These are phyloP conservation scores for Pangasianodon hypophthalmus DNA, from an alignment of 2,113 vertebrate genomes.

Conservation along the genomic window DNA sequence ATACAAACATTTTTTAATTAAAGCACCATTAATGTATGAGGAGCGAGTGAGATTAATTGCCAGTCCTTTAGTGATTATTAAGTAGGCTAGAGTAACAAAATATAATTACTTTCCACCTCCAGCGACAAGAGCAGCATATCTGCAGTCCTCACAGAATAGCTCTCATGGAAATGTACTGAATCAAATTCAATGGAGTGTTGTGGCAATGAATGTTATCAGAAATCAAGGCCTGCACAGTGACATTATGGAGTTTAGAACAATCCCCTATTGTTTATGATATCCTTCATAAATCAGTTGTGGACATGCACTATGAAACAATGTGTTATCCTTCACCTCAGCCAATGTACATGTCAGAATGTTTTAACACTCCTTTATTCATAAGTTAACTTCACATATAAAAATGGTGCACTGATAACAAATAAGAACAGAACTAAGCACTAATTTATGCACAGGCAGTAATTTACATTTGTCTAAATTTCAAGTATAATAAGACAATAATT, in stretches of 20 bases:
- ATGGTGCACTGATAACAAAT: background rate
- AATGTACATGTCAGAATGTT: background rate
- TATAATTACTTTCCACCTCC: slow-evolving; percentile 5
- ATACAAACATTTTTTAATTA: background rate
- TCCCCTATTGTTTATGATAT: slow-evolving; percentile 45
- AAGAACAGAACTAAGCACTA: background rate
- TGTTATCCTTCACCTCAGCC: slow-evolving; percentile 7
- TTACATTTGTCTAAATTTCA: background rate
- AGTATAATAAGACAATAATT: background rate
- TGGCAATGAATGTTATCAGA: slow-evolving; percentile 51
- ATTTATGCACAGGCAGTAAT: background rate
- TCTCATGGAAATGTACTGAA: slow-evolving; percentile 36
- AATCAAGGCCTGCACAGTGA: slow-evolving; percentile 28
- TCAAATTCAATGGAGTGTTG: slow-evolving; percentile 31
- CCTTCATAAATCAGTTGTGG: slow-evolving; percentile 49
- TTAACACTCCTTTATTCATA: background rate
- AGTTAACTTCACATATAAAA: background rate
- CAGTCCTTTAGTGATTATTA: slow-evolving; percentile 11
- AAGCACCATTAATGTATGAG: background rate
- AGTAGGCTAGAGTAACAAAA: background rate
- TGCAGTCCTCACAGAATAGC: slow-evolving; percentile 18
- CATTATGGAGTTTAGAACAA: slow-evolving; percentile 30
- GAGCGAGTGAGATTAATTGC: slow-evolving; percentile 1
- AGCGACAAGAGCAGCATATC: slow-evolving; percentile 10
- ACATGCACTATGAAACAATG: slow-evolving; percentile 42